Evolutionary conservation across 2,888 invertebrate genomes (phyloP).

Genomic region (Ephialtes manifestator): DNA sequence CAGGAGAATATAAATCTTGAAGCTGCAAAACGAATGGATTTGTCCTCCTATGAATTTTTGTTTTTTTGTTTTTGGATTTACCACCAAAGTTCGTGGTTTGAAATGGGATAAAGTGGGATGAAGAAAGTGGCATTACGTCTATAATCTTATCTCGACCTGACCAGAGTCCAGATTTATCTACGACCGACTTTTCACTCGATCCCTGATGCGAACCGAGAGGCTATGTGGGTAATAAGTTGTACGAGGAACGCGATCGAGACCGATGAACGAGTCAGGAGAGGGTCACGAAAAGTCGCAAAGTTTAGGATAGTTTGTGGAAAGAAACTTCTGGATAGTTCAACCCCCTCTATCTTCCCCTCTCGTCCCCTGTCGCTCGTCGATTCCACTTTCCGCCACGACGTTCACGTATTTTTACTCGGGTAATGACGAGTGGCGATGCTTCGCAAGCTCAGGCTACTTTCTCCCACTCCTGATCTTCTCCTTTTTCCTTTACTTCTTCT

Average conservation of each 20-base stretch:
- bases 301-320: conserved; percentile 38
- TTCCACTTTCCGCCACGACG: neutral
- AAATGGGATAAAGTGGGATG: neutral
- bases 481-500: conserved; percentile 16
- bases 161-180: conserved; percentile 43
- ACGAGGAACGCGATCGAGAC: conserved; percentile 27
- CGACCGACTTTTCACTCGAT: conserved; percentile 37
- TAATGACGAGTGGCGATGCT: conserved; percentile 43
- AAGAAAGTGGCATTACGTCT: neutral
- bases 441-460: conserved; percentile 28
- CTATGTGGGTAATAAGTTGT: conserved; percentile 59
- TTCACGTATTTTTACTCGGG: conserved; percentile 37
- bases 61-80: neutral
- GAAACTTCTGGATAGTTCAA: conserved; percentile 51
- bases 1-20: neutral
- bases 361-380: neutral
- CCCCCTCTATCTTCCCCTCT: neutral
- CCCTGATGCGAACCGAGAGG: conserved; percentile 14
- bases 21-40: neutral
- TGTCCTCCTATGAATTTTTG: neutral
- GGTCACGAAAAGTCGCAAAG: conserved; percentile 30
- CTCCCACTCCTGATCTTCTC: conserved; percentile 3
- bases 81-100: neutral
- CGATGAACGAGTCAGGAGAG: conserved; percentile 1
- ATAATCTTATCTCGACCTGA: conserved; percentile 22